Conservation (phyloP, 2,113 vertebrate genomes). For the Rhabdornis inornatus region DNA sequence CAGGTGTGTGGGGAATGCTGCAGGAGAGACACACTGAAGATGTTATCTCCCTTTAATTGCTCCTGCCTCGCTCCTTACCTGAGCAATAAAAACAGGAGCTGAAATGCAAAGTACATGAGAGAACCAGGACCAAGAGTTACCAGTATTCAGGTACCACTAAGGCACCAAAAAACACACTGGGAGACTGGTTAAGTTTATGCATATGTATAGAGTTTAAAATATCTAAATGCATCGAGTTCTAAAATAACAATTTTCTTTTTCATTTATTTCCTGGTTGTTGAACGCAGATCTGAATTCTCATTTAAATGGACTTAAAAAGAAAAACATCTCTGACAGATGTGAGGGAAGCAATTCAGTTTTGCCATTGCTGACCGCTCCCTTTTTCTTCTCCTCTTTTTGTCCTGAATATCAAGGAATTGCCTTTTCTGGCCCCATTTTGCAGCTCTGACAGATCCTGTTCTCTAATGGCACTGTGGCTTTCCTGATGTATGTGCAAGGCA, state of each 20-base stretch:
- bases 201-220: background rate
- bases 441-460: background rate
- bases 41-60: background rate
- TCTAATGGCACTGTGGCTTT: background rate
- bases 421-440: background rate
- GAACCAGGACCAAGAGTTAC: background rate
- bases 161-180: background rate
- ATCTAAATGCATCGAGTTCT: background rate
- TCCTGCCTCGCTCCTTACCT: background rate
- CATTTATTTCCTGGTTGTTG: background rate
- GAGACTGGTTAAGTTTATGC: background rate
- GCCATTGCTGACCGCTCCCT: background rate
- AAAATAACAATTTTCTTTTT: background rate
- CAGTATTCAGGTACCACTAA: background rate
- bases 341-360: background rate
- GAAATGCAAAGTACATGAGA: fast-evolving
- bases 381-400: background rate
- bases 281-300: background rate
- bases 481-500: background rate
- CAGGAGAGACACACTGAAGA: background rate
- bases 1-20: background rate
- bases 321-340: fast-evolving
- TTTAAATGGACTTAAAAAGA: background rate
- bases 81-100: background rate
- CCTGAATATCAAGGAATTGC: background rate